These are phyloP conservation scores for Brienomyrus brachyistius DNA, from an alignment of 2,113 vertebrate species.

Conservation along the genomic window DNA sequence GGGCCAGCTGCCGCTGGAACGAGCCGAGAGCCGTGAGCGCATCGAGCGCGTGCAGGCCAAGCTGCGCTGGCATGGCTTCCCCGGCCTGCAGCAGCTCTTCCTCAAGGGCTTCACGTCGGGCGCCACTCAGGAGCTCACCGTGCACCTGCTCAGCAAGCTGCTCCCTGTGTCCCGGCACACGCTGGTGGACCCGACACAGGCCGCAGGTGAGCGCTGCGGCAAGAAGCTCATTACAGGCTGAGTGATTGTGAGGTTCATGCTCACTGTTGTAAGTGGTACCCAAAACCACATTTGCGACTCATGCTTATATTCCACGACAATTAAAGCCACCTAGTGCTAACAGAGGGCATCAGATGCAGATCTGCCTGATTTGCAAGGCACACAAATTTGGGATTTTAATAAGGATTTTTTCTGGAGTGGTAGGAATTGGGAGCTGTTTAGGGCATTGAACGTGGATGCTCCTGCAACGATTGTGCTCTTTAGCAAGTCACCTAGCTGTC, in stretches of 20 bases:
- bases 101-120: constrained; percentile 96
- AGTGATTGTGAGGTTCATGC: background rate
- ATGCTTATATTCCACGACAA: background rate
- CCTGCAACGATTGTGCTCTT: background rate
- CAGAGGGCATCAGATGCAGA: background rate
- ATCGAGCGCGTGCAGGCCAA: constrained; percentile 85
- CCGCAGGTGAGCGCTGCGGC: constrained; percentile 68
- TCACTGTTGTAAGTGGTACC: background rate
- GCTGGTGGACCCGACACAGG: constrained; percentile 83
- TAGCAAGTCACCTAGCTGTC: background rate
- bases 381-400: background rate
- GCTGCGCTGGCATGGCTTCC: constrained; percentile 91
- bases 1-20: constrained; percentile 88
- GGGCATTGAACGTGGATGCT: background rate
- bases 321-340: background rate
- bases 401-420: background rate
- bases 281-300: background rate
- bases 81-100: constrained; percentile 92
- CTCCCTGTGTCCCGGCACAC: constrained; percentile 83
- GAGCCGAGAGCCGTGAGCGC: constrained; percentile 80
- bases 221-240: background rate
- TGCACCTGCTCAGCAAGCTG: constrained; percentile 93
- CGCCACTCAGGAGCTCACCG: constrained; percentile 93
- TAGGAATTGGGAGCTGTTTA: background rate
- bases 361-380: background rate